Conservation (phyloP, 2,797 vertebrate species). For the Tiaroga cobitis region DNA sequence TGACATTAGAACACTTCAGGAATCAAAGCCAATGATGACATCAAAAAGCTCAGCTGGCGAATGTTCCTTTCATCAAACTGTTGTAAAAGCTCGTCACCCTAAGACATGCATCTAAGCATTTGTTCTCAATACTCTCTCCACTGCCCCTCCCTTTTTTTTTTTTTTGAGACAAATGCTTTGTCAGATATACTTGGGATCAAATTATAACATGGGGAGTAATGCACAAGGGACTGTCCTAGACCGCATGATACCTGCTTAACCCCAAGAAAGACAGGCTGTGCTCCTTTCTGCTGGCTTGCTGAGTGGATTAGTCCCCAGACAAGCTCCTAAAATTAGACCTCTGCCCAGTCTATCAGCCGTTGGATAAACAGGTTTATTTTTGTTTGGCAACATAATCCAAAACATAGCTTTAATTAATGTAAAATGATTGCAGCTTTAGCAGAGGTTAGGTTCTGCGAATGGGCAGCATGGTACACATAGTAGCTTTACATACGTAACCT, state of each 20-base stretch:
- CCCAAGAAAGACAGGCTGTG: conserved; percentile 34
- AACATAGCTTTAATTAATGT: conserved; percentile 18
- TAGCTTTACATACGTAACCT: background rate
- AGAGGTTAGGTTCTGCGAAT: background rate
- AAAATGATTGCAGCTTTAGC: conserved; percentile 9
- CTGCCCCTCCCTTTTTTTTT: conserved; percentile 44
- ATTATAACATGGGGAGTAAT: conserved; percentile 26
- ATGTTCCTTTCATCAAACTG: conserved; percentile 49
- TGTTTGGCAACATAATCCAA: conserved; percentile 17
- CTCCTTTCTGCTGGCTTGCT: conserved; percentile 40
- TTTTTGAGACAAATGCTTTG: conserved; percentile 53
- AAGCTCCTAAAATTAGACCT: conserved; percentile 50
- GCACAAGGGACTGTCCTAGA: conserved; percentile 38
- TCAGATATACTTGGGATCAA: conserved; percentile 55
- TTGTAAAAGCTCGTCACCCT: conserved; percentile 48
- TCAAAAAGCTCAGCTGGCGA: conserved; percentile 53
- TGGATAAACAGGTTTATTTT: conserved; percentile 30
- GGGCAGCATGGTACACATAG: background rate
- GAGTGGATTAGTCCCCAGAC: conserved; percentile 49
- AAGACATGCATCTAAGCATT: conserved; percentile 57
- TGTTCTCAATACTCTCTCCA: conserved; percentile 49
- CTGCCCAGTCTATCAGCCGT: conserved; percentile 34
- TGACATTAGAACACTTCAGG: conserved; percentile 42
- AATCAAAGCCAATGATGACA: conserved; percentile 59
- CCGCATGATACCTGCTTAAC: conserved; percentile 48